Evolutionary conservation across 2,888 invertebrate genomes (phyloP).

Genomic region (Nomada hirtipes): DNA sequence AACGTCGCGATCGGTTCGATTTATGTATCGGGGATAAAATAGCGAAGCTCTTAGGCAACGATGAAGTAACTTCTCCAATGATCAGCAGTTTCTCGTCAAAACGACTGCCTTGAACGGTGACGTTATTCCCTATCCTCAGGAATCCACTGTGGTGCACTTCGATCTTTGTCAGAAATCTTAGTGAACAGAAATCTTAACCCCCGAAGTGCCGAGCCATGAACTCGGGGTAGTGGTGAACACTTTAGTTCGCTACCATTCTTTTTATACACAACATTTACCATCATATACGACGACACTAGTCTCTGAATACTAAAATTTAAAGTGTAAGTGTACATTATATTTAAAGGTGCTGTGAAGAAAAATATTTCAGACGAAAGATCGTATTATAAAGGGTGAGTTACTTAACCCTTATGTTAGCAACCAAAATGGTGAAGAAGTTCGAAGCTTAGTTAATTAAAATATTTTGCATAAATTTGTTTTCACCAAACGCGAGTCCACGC

Average conservation of each 20-base stretch:
- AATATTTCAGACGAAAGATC: too few species aligned
- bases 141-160: conserved; percentile 7
- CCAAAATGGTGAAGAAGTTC: too few species aligned
- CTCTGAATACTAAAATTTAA: too few species aligned
- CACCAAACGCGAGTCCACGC: too few species aligned
- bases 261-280: too few species aligned
- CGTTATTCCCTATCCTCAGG: conserved; percentile 13
- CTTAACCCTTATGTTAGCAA: too few species aligned
- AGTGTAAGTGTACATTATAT: too few species aligned
- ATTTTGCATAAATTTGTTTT: background rate
- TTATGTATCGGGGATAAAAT: conserved; percentile 3
- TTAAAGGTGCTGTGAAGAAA: too few species aligned
- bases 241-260: too few species aligned
- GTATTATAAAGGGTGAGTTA: too few species aligned
- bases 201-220: background rate
- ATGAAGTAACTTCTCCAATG: conserved; percentile 7
- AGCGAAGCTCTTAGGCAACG: conserved; percentile 15
- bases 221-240: too few species aligned
- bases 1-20: background rate
- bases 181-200: background rate
- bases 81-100: conserved; percentile 22
- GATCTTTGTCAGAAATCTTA: background rate
- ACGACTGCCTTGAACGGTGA: background rate
- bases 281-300: too few species aligned
- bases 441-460: background rate